These are phyloP conservation scores for Anoncus sp. DNA, from an alignment of 2,888 invertebrate genomes.

Conservation along the genomic window DNA sequence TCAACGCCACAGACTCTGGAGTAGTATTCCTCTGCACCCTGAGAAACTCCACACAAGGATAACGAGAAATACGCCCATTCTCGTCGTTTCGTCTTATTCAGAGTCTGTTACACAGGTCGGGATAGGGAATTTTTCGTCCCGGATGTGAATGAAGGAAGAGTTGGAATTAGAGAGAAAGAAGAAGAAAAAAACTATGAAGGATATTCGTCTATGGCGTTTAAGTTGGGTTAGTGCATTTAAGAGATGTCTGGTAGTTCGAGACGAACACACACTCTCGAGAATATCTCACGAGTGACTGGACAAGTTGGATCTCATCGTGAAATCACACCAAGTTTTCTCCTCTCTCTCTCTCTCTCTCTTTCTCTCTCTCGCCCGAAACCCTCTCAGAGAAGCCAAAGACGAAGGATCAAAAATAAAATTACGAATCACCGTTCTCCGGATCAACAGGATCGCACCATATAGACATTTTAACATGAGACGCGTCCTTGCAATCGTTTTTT, in stretches of 20 bases:
- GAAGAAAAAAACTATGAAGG: constrained; percentile 5
- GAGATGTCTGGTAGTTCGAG: constrained; percentile 42
- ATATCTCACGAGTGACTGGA: constrained; percentile 56
- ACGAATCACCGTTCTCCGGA: constrained; percentile 33
- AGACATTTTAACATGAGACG: constrained; percentile 24
- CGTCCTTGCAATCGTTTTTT: constrained; percentile 40
- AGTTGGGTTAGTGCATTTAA: constrained; percentile 37
- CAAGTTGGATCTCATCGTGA: constrained; percentile 47
- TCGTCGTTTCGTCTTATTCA: constrained; percentile 37
- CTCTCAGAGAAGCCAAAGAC: constrained; percentile 13
- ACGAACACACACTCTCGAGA: constrained; percentile 51
- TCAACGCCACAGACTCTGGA: constrained; percentile 20
- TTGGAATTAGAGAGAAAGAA: constrained; percentile 39
- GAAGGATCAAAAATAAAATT: constrained; percentile 51
- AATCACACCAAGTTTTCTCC: constrained; percentile 45
- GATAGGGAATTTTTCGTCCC: constrained; percentile 41
- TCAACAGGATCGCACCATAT: not conserved
- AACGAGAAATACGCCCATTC: constrained; percentile 53
- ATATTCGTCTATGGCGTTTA: constrained; percentile 18
- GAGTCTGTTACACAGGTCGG: constrained; percentile 16
- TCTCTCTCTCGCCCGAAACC: constrained; percentile 8
- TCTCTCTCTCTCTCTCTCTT: constrained; percentile 8
- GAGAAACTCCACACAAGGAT: constrained; percentile 54
- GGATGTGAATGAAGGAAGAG: constrained; percentile 55
- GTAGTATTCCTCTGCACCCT: constrained; percentile 28